These are phyloP conservation scores for Cassiopea andromeda DNA, from an alignment of 30 jellyfish, hydroid and myxozoan genomes.

Conservation along the genomic window DNA sequence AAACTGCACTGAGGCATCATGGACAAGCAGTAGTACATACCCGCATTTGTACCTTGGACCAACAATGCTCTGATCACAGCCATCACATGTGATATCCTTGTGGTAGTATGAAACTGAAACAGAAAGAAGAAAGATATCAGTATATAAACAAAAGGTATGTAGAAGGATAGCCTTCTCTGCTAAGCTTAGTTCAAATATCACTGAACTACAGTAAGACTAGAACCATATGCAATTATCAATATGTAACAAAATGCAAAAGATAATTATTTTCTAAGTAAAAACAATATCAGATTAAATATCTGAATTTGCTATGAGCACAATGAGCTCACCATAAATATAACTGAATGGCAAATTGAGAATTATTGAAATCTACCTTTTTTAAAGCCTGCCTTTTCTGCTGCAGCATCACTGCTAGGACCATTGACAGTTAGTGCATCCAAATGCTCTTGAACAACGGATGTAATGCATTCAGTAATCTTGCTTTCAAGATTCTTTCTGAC, in stretches of 20 bases:
- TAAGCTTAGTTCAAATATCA: not conserved
- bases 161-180: not conserved
- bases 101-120: slow-evolving; percentile 25
- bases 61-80: slow-evolving; percentile 63
- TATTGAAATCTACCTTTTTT: slow-evolving; percentile 12
- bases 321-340: not conserved
- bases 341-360: not conserved
- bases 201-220: too few relatives aligned
- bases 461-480: slow-evolving; percentile 28
- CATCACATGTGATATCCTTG: slow-evolving; percentile 83
- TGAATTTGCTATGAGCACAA: too few relatives aligned
- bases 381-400: not conserved
- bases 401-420: not conserved
- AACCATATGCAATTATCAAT: too few relatives aligned
- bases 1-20: not conserved
- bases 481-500: slow-evolving; percentile 20
- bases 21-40: slow-evolving; percentile 61
- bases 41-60: slow-evolving; percentile 98
- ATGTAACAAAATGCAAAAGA: too few relatives aligned
- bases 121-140: not conserved
- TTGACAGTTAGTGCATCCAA: not conserved
- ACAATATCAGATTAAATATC: too few relatives aligned
- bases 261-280: too few relatives aligned
- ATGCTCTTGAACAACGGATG: slow-evolving; percentile 18
- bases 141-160: not conserved